A percentile compares a stretch with the other conserved stretches of the same genome.
Conservation (phyloP, 2,888 invertebrate species). For the Lysandra bellargus region DNA sequence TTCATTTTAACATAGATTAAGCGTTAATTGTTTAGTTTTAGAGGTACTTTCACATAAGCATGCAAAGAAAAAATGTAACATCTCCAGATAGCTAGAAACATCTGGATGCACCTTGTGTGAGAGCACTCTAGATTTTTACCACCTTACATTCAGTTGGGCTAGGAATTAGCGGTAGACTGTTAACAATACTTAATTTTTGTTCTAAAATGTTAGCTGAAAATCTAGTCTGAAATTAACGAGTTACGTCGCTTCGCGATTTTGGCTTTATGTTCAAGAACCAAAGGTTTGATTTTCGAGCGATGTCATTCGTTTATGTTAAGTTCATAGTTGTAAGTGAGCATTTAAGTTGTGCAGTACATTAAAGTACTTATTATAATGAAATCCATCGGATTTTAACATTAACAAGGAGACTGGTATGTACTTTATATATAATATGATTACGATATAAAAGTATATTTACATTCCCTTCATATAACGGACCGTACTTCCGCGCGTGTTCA, state of each 20-base stretch:
- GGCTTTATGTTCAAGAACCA: conserved; percentile 42
- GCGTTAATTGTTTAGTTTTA: conserved; percentile 5
- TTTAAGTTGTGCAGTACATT: conserved; percentile 72
- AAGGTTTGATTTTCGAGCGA: conserved; percentile 51
- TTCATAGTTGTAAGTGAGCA: conserved; percentile 63
- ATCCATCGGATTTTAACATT: conserved; percentile 69
- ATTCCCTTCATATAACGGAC: conserved; percentile 64
- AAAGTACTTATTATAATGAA: conserved; percentile 63
- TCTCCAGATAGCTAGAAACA: too few species aligned
- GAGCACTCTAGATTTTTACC: conserved; percentile 5
- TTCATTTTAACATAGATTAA: conserved; percentile 27
- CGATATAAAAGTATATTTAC: conserved; percentile 66
- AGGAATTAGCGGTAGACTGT: conserved; percentile 47
- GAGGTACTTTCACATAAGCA: conserved; percentile 8
- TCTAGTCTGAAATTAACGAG: conserved; percentile 69
- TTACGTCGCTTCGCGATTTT: conserved; percentile 56
- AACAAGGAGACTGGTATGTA: conserved; percentile 78
- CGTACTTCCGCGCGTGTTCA: conserved; percentile 56
- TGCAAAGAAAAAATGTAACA: too few species aligned
- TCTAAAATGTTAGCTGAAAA: conserved; percentile 60
- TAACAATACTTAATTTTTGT: conserved; percentile 55
- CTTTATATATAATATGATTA: conserved; percentile 62
- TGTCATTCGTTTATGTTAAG: conserved; percentile 54
- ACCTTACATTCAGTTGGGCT: conserved; percentile 42
- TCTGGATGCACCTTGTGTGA: neutral